A percentile compares a stretch with the other conserved stretches of the same genome.
phyloP scores from a whole-genome alignment of 2,888 invertebrate species.

The Ferdinandea cuprea region DNA sequence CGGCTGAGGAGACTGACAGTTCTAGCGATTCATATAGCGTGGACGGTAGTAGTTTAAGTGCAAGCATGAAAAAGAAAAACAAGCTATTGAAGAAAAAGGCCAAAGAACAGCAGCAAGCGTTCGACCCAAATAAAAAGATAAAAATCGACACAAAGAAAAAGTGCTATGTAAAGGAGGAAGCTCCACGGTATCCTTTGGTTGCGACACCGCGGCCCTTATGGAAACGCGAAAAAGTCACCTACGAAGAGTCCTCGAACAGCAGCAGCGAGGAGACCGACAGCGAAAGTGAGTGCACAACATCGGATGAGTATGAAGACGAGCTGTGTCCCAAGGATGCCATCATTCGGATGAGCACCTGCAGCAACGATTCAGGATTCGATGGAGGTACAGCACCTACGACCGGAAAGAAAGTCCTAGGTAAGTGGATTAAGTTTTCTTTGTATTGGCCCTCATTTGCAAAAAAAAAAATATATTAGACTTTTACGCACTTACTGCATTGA shows the following conservation, averaged over 20 bases:
- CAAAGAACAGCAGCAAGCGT: conserved; percentile 79
- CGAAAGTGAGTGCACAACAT: conserved; percentile 81
- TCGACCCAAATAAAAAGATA: conserved; percentile 83
- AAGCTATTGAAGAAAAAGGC: conserved; percentile 81
- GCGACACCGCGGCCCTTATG: conserved; percentile 86
- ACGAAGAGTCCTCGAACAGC: conserved; percentile 80
- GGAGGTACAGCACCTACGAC: conserved; percentile 87
- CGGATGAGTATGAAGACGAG: conserved; percentile 80
- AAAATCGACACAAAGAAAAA: conserved; percentile 82
- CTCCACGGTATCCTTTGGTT: conserved; percentile 84
- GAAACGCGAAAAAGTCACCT: conserved; percentile 84
- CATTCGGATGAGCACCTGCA: conserved; percentile 88
- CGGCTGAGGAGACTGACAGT: conserved; percentile 80
- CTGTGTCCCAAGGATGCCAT: conserved; percentile 76
- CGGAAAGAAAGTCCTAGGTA: conserved; percentile 86
- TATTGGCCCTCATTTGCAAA: conserved; percentile 46
- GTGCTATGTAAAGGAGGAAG: conserved; percentile 84
- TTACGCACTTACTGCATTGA: conserved; percentile 29
- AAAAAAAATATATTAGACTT: background rate
- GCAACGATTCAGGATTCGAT: conserved; percentile 93
- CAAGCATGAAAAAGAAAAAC: conserved; percentile 82
- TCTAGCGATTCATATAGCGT: conserved; percentile 80
- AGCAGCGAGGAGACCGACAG: conserved; percentile 83
- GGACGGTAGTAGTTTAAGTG: conserved; percentile 80
- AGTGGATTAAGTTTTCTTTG: conserved; percentile 74